These are phyloP conservation scores for Drosophila sordidapex DNA, from an alignment of 2,888 invertebrate species.

Conservation along the genomic window DNA sequence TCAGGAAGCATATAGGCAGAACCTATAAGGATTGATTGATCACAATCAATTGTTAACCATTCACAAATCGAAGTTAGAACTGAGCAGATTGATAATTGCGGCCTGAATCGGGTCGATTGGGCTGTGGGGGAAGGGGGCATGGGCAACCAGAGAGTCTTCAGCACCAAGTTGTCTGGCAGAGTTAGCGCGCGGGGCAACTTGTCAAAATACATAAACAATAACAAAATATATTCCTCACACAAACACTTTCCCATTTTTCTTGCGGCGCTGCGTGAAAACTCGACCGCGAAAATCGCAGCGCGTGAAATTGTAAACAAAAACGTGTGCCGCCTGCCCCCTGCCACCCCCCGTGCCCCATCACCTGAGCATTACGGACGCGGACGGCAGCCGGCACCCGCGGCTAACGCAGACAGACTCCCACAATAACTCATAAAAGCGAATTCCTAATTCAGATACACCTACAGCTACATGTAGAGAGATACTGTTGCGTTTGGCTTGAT, in stretches of 20 bases:
- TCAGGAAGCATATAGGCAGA: background rate
- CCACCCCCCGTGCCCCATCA: background rate
- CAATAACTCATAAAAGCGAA: slow-evolving; percentile 74
- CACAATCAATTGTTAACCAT: background rate
- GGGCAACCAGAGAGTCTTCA: slow-evolving; percentile 20
- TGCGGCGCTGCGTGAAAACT: slow-evolving; percentile 70
- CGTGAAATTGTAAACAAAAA: slow-evolving; percentile 78
- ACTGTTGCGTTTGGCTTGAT: slow-evolving; percentile 41
- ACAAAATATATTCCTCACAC: slow-evolving; percentile 73
- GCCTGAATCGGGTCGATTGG: background rate
- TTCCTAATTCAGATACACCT: slow-evolving; percentile 31
- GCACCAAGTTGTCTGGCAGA: slow-evolving; percentile 79
- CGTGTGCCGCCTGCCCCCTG: slow-evolving; percentile 16
- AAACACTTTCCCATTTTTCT: slow-evolving; percentile 62
- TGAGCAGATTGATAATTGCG: background rate
- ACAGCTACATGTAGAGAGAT: slow-evolving; percentile 1
- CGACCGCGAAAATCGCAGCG: slow-evolving; percentile 80
- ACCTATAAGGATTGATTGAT: background rate
- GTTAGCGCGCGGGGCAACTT: slow-evolving; percentile 72
- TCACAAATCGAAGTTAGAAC: background rate
- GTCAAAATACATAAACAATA: slow-evolving; percentile 85
- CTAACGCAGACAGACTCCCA: slow-evolving; percentile 75
- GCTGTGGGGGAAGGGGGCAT: background rate
- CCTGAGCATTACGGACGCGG: slow-evolving; percentile 4
- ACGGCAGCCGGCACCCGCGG: slow-evolving; percentile 63